phyloP scores from a whole-genome alignment of 2,888 invertebrate species.

The Laspeyria flexula region DNA sequence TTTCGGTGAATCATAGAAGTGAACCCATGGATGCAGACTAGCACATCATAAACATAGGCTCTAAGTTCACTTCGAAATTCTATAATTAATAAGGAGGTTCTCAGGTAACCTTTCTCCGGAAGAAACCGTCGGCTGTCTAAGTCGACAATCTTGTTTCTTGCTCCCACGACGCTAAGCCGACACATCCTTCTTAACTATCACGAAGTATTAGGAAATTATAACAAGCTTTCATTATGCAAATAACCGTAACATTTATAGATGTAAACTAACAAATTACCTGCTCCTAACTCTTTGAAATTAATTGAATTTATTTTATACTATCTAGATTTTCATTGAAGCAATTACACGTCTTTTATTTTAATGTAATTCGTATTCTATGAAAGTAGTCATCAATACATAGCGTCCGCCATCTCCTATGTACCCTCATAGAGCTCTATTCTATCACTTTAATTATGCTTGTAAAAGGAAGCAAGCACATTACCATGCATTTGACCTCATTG shows the following conservation, averaged over 20 bases:
- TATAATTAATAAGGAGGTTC: constrained; percentile 23
- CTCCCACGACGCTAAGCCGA: constrained; percentile 44
- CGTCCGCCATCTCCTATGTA: no score
- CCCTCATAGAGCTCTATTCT: no score
- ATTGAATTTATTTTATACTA: constrained; percentile 17
- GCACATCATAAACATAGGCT: not conserved
- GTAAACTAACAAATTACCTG: constrained; percentile 24
- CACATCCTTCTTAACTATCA: constrained; percentile 50
- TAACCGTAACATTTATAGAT: constrained; percentile 30
- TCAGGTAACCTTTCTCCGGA: constrained; percentile 31
- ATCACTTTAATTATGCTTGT: no score
- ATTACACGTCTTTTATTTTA: no score
- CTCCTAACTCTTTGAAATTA: constrained; percentile 25
- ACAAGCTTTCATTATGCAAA: constrained; percentile 34
- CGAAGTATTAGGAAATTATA: constrained; percentile 33
- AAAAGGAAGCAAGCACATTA: no score
- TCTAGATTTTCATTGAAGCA: no score
- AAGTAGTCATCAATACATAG: no score
- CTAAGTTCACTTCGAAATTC: not conserved
- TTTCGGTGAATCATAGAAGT: no score
- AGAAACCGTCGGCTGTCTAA: constrained; percentile 28
- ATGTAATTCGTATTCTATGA: no score
- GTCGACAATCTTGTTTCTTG: constrained; percentile 25
- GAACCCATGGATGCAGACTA: no score
- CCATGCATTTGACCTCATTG: no score